Evolutionary conservation across 1,140 invertebrate species (phyloP).

Genomic region (Heliconius hewitsoni): DNA sequence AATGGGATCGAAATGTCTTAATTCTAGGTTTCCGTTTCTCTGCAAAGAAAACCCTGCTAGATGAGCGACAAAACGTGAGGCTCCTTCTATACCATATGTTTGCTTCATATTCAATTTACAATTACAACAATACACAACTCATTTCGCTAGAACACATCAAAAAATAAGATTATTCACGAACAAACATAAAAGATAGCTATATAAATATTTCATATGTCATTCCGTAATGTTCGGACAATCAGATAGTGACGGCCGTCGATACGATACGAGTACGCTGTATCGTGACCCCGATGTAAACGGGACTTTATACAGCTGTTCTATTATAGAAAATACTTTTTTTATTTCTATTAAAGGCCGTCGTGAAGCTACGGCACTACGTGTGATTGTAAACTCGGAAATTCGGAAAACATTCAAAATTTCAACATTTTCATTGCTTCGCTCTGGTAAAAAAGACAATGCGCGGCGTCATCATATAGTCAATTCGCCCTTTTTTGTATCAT

Average conservation of each 20-base stretch:
- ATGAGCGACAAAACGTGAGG: no score
- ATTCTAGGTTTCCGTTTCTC: no score
- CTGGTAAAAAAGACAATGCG: no score
- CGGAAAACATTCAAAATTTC: no score
- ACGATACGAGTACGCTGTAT: constrained; percentile 15
- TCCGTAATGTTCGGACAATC: constrained; percentile 32
- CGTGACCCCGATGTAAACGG: constrained; percentile 26
- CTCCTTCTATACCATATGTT: no score
- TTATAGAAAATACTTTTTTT: not conserved
- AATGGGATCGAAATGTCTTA: no score
- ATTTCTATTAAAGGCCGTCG: not conserved
- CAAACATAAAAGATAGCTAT: constrained; percentile 18
- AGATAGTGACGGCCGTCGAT: constrained; percentile 13
- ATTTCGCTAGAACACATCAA: not conserved
- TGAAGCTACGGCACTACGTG: not conserved
- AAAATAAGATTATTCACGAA: not conserved
- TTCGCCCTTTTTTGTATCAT: no score
- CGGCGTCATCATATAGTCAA: no score
- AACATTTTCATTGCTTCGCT: no score
- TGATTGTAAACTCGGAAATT: no score
- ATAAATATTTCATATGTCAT: constrained; percentile 29
- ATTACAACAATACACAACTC: not conserved
- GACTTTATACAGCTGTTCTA: constrained; percentile 8
- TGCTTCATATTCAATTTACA: no score
- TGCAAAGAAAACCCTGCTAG: no score